Base-by-base conservation (phyloP, 2,888 invertebrate species). In the Hyppa rectilinea region DNA sequence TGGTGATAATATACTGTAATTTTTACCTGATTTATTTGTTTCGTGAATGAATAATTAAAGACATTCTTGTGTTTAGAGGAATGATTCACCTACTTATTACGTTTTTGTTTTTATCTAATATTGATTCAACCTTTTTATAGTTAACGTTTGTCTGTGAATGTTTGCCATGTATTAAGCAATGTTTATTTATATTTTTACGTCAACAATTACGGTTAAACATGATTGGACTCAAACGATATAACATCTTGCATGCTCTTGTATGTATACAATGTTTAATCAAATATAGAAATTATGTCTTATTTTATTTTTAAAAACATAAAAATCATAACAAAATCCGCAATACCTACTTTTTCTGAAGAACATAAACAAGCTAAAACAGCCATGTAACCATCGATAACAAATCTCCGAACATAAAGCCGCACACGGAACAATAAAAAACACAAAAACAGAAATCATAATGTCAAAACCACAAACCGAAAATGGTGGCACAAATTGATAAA, bases 401-500 rank as follows among this genome's bases (percentile, higher is more conserved):
- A 60, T 23, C 7, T 40, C 26, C 2, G 10, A 34, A 29, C 36
- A 58, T 71, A 78, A 69, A 58, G 47, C 17, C 10, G 4, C 10
- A 38, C 29, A 36, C 4, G 0, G 2, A 34, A 59, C 36, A 49
- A 63, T 68, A 63, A 78, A 60, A 45, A 60, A 14, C 14, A 26
- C 29, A 34, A 77, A 71, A 60, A 65, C 23, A 55, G 38, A 65
- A 59, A 66, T 59, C 74, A 58, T 62, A 45, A 80, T 50, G 64
- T 60, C 76, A 70, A 62, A 59, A 75, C 23, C 71, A 61, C 10
- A 74, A 66, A 70, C n/a, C 55, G 34, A 47, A n/a, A 23, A 65
- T 59, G 14, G 20, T 43, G n/a, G 31, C 23, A 52, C n/a, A 74
- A 70, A 81, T 72, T 69, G 65, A 68, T 66, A 63, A 81, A 83